These are phyloP conservation scores for Megaptera novaeangliae DNA, from an alignment of 2,113 vertebrate species.

Conservation along the genomic window DNA sequence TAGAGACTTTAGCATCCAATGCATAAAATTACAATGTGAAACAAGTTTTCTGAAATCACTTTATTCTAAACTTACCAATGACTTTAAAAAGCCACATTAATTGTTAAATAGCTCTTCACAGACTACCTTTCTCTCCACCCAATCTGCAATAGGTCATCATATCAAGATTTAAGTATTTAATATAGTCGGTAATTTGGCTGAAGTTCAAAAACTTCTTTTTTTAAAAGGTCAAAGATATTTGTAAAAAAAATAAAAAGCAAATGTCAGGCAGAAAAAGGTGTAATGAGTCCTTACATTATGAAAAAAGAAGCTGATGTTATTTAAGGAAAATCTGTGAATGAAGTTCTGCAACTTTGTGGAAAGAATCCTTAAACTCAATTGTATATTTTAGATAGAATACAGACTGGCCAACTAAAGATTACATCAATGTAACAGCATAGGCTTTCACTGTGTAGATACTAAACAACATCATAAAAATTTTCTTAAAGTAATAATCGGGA, in stretches of 20 bases:
- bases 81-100: background rate
- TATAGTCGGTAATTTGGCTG: background rate
- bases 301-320: background rate
- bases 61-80: background rate
- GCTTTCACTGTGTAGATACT: background rate
- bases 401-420: background rate
- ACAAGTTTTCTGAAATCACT: constrained; percentile 18
- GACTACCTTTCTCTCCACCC: constrained; percentile 19
- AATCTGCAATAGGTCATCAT: constrained; percentile 30
- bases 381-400: background rate
- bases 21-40: constrained; percentile 16
- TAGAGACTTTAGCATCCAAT: background rate
- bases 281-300: background rate
- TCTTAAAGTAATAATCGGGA: background rate
- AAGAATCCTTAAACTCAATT: background rate
- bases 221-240: constrained; percentile 36
- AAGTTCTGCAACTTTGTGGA: background rate
- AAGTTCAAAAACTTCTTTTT: constrained; percentile 37
- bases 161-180: constrained; percentile 47
- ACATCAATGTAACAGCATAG: background rate
- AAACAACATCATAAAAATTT: background rate
- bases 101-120: background rate
- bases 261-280: constrained; percentile 33
- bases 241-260: constrained; percentile 1
- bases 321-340: background rate